A percentile compares a stretch with the other conserved stretches of the same genome.
phyloP scores from a whole-genome alignment of 2,113 vertebrate species.

The Zingel zingel region DNA sequence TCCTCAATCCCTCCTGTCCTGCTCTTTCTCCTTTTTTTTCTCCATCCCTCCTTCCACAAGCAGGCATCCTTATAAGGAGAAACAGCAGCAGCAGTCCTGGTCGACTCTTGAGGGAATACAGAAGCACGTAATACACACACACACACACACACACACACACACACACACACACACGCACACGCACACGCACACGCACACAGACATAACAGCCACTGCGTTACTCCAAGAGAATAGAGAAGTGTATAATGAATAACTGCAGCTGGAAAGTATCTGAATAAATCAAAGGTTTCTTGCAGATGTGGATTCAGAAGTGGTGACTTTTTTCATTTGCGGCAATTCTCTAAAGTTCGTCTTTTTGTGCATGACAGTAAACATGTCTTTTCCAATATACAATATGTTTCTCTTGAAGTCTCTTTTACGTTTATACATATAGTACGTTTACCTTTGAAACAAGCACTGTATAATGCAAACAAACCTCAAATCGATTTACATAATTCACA shows the following conservation, averaged over 20 bases:
- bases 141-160: slow-evolving; percentile 28
- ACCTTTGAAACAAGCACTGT: neutral
- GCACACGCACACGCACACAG: slow-evolving; percentile 30
- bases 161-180: slow-evolving; percentile 14
- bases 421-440: neutral
- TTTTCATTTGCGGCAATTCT: neutral
- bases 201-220: slow-evolving; percentile 49
- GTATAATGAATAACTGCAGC: slow-evolving; percentile 51
- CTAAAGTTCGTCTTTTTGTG: neutral
- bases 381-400: neutral
- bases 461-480: neutral
- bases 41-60: slow-evolving; percentile 53
- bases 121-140: slow-evolving; percentile 73
- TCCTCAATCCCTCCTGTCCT: neutral
- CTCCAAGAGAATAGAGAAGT: slow-evolving; percentile 25
- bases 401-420: neutral
- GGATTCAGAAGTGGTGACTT: neutral
- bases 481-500: neutral
- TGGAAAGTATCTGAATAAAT: slow-evolving; percentile 43
- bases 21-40: slow-evolving; percentile 18
- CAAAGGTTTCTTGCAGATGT: neutral
- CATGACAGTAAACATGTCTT: neutral
- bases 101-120: slow-evolving; percentile 69
- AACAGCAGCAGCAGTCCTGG: slow-evolving; percentile 64
- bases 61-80: slow-evolving; percentile 80